Base-by-base conservation (phyloP, 2,888 invertebrate species). In the Himalopsyche japonica region DNA sequence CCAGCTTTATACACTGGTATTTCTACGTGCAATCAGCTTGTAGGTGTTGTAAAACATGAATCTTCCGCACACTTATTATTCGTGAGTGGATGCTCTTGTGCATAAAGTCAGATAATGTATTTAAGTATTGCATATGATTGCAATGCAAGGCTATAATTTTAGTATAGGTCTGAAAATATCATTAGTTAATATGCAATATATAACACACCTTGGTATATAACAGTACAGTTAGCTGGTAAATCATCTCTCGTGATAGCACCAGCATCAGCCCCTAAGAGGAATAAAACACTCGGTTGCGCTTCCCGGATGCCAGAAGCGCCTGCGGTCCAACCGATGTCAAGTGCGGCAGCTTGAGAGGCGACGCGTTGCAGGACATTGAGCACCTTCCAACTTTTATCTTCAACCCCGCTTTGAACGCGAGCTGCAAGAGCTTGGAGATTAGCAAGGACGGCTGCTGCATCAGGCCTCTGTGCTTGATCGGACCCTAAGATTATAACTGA, bases 301-400 rank as follows among this genome's bases (percentile, higher is more conserved):
- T 95, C 93, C 80, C 94, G 90, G 76, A 95, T 92, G 8, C 89
- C 91, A 48, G 92, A 93, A 1, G 94, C 91, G 7, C 97, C 96
- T 0, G 98, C 94, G 88, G 94, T 94, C 92, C 98, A 99, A 82
- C 99, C 99, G 87, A 99, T 91, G 92, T 99, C 99, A 83, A 99
- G 92, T 3, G 99, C 99, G 18, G 98, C 99, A 80, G 97, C 98
- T 91, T 97, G 97, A 1, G 97, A 95, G 10, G 98, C 98, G 86
- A 97, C 97, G 88, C 97, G 95, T 89, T 99, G 99, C 37, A 99
- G 93, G 27, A 99, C 95, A 91, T 99, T 99, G 89, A 99, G 93
- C 1, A 98, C 95, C 91, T 93, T 92, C 92, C 93, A 93, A 20
- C 89, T 89, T 87, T 92, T 92, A 86, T 93, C 92, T 84, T 91